phyloP scores from a whole-genome alignment of 2,888 invertebrate genomes.

The Chelonus formosanus region DNA sequence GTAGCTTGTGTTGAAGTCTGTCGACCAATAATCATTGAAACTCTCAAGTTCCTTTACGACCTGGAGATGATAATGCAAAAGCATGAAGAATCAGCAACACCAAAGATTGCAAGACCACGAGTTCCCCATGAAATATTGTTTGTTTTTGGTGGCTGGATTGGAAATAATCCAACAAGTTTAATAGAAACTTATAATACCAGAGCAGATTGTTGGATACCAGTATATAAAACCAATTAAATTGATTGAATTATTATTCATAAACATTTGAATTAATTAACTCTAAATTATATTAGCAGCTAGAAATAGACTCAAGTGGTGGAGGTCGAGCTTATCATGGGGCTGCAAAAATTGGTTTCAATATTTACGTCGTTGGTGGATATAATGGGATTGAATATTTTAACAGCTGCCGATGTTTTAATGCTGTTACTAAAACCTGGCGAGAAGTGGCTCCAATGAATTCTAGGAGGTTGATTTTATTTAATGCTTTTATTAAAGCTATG shows the following conservation, averaged over 20 bases:
- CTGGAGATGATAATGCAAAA: slow-evolving; percentile 85
- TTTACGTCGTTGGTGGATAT: slow-evolving; percentile 92
- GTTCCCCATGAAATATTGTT: slow-evolving; percentile 90
- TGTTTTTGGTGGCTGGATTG: slow-evolving; percentile 83
- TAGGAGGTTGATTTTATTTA: slow-evolving; percentile 66
- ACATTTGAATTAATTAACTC: neutral
- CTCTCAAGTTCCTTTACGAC: slow-evolving; percentile 90
- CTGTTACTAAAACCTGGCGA: slow-evolving; percentile 83
- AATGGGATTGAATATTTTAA: slow-evolving; percentile 91
- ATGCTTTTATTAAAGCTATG: too few relatives aligned
- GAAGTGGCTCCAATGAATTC: slow-evolving; percentile 89
- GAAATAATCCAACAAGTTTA: slow-evolving; percentile 68
- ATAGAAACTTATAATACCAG: slow-evolving; percentile 90
- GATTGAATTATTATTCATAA: neutral
- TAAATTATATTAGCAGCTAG: slow-evolving; percentile 68
- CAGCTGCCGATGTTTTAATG: slow-evolving; percentile 87
- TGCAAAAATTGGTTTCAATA: slow-evolving; percentile 83
- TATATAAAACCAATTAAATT: slow-evolving; percentile 47
- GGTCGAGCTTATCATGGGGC: slow-evolving; percentile 91
- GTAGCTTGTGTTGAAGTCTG: slow-evolving; percentile 85
- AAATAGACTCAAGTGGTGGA: slow-evolving; percentile 84
- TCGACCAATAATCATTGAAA: slow-evolving; percentile 88
- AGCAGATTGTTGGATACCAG: slow-evolving; percentile 89
- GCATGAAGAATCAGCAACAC: slow-evolving; percentile 85
- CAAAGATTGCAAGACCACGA: slow-evolving; percentile 82